phyloP scores from a whole-genome alignment of 2,888 invertebrate genomes.

The Spatulosminthurus flaviceps region DNA sequence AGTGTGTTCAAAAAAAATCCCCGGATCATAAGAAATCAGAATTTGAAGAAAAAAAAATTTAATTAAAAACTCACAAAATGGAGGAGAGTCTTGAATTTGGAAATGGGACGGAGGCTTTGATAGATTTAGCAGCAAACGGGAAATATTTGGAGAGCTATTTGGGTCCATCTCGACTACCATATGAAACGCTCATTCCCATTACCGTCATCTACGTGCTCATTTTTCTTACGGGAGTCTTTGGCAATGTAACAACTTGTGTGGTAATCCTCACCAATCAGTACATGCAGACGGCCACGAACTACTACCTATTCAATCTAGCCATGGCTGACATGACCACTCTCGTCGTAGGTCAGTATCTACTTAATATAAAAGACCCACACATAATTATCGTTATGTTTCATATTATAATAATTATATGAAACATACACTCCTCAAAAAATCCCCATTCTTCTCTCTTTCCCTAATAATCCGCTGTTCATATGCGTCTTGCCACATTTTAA shows the following conservation, averaged over 20 bases:
- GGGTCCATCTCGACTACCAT: slow-evolving; percentile 64
- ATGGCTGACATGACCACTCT: slow-evolving; percentile 65
- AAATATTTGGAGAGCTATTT: slow-evolving; percentile 60
- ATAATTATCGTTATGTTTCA: not conserved
- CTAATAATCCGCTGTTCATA: no score
- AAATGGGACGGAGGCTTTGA: not conserved
- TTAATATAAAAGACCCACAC: not conserved
- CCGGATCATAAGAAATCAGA: not conserved
- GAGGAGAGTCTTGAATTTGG: not conserved
- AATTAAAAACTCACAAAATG: not conserved
- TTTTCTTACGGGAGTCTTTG: slow-evolving; percentile 65
- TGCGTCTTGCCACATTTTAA: no score
- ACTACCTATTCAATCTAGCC: slow-evolving; percentile 66
- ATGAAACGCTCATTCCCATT: slow-evolving; percentile 64
- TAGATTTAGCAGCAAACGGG: slow-evolving; percentile 15
- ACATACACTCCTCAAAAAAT: no score
- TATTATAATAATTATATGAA: no score
- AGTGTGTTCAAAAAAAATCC: no score
- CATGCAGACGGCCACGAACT: slow-evolving; percentile 66
- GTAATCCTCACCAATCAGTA: slow-evolving; percentile 65
- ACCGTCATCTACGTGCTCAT: slow-evolving; percentile 65
- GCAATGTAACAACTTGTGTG: slow-evolving; percentile 65
- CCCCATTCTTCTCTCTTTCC: no score
- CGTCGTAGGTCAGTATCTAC: slow-evolving; percentile 65
- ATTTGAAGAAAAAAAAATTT: not conserved